Evolutionary conservation across 2,797 vertebrate species (phyloP), one percentile per base, ranked within the genome.

Genomic region (Tragelaphus oryx): DNA sequence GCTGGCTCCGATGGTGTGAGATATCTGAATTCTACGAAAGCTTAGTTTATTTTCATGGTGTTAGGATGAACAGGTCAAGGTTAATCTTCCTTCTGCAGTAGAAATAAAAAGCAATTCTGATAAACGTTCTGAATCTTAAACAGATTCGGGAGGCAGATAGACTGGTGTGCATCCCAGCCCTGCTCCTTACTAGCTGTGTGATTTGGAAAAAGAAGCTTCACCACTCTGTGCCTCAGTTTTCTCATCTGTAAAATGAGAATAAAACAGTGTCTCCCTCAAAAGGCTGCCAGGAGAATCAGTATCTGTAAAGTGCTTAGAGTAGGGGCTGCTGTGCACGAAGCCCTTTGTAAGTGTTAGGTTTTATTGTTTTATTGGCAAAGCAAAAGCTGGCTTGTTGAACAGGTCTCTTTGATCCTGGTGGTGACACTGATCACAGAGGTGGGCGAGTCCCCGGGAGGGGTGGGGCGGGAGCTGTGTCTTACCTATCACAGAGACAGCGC

Each of bases 401-500:
- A 20, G 33, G 26, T 10, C 33, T 57, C n/a, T 71, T 9, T 28
- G 59, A 79, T 48, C 20, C 41, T 54, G 18, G 18, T 0, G 0
- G 30, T 18, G 54, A 55, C 0, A 26, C 37, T 16, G 65, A 28
- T 3, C 50, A 4, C 60, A 11, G 3, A n/a, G 24, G 28, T 10
- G 0, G 7, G 4, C 0, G 11, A 8, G 4, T 33, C 50, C 50
- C 24, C 37, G 78, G 50, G 17, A n/a, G 4, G 3, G 50, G 6
- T 0, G 3, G 16, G 41, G 18, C 0, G 3, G 16, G 18, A 4
- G 24, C 28, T 2, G 4, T 24, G 68, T 37, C 98, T 98, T 98
- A 99, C 99, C 99, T 74, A 99, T 98, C 52, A 99, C 97, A 8
- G 99, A 99, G 92, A 99, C 99, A 0, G 99, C 99, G 37, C 99